Evolutionary conservation across 2,888 invertebrate species (phyloP), one percentile per base, ranked within the genome.

Genomic region (Germaria angustata): DNA sequence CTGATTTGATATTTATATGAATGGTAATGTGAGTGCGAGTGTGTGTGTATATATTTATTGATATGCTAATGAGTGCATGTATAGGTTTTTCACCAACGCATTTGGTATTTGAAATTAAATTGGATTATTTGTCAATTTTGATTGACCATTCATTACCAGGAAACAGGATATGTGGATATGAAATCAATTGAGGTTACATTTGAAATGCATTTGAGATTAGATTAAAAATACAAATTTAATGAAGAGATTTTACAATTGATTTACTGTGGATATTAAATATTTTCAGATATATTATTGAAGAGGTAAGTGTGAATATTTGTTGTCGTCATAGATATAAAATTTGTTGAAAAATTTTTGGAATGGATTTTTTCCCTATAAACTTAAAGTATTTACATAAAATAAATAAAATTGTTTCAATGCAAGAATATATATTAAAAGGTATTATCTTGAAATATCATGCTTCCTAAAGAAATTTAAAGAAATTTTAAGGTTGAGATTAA

Each of bases 71-170:
- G 46, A 36, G 17, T 44, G 28, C 34, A 78, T 32, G 20, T 17
- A 51, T 71, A 36, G 24, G 34, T 49, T 55, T 69, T 22, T 32
- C 59, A 44, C 28, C 61, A 61, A 36, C 39, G 41, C 22, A 51
- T 78, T 69, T 69, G 69, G 69, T 71, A 65, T 69, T 71, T 66
- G 57, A 73, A 75, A 71, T 79, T 75, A 69, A 82, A 82, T 79
- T 75, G 75, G 73, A 75, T 79, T 78, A 75, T 82, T 82, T 79
- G 82, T 79, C 79, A 79, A 71, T 82, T 82, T 78, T 82, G 79
- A 79, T 75, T 82, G 82, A 75, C 81, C 81, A 82, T 82, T 82
- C 82, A 82, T 79, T 82, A 79, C 65, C 73, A 82, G 82, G 82
- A 79, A 79, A 59, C 78, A 79, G 81, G 75, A 75, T 79, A 68